Evolutionary conservation across 1,140 invertebrate species (phyloP), one percentile per base, ranked within the genome.

Genomic region (Penaeus vannamei): DNA sequence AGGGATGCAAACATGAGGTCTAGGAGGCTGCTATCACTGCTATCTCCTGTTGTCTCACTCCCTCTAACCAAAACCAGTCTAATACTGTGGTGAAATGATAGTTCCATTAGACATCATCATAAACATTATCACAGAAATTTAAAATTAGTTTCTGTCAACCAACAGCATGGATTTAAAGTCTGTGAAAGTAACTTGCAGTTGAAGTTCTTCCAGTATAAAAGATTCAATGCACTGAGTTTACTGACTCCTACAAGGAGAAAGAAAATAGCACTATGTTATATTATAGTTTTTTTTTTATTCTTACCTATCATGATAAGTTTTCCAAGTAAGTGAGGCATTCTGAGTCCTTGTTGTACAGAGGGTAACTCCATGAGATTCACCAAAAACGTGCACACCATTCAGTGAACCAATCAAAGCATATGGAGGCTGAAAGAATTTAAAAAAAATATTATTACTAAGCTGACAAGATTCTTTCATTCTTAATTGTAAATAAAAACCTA

Each of bases 371-470:
- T 96, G 95, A 5, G 95, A 95, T 92, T 96, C 96, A 1, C 96
- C 94, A 93, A 96, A 97, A 95, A 97, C 96, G 91, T 97, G 96
- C n/a, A 97, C 95, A 12, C 96, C 96, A 94, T 97, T 97, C 32
- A 97, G 92, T 3, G 96, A 96, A n/a, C 96, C 96, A 87, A 96
- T 95, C 81, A 96, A 94, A 36, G 96, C 96, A 93, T 97, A 97
- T 12, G 96, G 95, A 88, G 97, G 93, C 96, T 97, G 92, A 36
- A 94, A 94, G 85, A 91, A 79, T 53, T 53, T 0, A 12, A 53
- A 1, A 12, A 53, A 1, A 53, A 17, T 53, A 53, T 53, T 53
- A 53, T 53, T 53, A 12, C 1, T 53, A 53, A 12, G 17, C 12
- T 17, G 17, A 53, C 53, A 53, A 17, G 53, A 53, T 53, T 17